phyloP scores from a whole-genome alignment of 1,140 invertebrate species.

The Drosophila bifasciata region DNA sequence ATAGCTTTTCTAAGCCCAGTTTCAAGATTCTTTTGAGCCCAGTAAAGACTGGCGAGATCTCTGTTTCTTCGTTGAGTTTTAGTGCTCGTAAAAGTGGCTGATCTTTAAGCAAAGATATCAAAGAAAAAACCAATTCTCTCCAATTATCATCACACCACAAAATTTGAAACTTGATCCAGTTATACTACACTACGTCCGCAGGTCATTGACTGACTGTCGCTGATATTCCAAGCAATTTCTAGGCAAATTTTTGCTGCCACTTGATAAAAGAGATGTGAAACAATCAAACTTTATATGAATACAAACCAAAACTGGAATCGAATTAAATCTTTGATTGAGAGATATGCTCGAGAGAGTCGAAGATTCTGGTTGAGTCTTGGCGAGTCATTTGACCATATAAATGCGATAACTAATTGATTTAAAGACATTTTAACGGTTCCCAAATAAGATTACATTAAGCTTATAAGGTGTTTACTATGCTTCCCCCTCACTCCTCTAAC shows the following conservation, averaged over 20 bases:
- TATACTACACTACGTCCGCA: neutral
- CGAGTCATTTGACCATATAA: conserved; percentile 37
- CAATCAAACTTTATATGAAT: neutral
- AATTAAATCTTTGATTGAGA: conserved; percentile 29
- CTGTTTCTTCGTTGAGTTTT: conserved; percentile 10
- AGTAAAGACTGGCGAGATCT: conserved; percentile 22
- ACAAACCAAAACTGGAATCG: neutral
- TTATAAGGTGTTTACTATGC: conserved; percentile 77
- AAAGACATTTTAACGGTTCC: conserved; percentile 61
- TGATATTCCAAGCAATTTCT: conserved; percentile 9
- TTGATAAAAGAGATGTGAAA: conserved; percentile 12
- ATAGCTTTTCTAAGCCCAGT: conserved; percentile 21
- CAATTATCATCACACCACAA: neutral
- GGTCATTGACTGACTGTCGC: conserved; percentile 27
- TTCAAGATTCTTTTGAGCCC: conserved; percentile 14
- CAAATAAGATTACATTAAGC: conserved; percentile 69
- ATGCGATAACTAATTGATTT: conserved; percentile 52
- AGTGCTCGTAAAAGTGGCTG: conserved; percentile 12
- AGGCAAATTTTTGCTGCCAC: conserved; percentile 6
- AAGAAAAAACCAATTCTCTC: neutral
- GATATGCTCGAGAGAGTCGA: conserved; percentile 6
- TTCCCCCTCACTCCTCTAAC: neutral
- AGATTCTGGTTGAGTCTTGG: neutral
- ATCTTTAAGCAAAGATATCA: neutral
- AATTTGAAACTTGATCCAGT: neutral